Evolutionary conservation across 2,113 vertebrate species (phyloP), one percentile per base, ranked within the genome.

Genomic region (Scortum barcoo): DNA sequence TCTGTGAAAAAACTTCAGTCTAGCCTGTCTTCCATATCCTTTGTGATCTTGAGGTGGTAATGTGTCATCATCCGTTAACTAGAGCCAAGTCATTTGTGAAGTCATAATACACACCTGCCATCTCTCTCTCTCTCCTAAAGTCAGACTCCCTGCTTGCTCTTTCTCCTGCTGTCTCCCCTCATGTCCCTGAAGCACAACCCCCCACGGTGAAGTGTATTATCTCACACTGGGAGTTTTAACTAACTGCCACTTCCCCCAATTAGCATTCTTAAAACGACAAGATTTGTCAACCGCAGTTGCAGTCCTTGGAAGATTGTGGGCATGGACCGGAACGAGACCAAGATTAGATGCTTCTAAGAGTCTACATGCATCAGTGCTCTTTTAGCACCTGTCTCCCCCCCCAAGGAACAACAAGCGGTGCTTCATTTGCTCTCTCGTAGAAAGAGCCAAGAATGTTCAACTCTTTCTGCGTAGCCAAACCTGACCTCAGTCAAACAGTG

Each of bases 241-340:
- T 90, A 91, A 93, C 70, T 86, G 80, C 82, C 72, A 77, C 83
- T 84, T 81, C 30, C 67, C 62, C 85, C 85, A 87, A 86, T 91
- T 90, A 91, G 54, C 78, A 60, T 81, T 62, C 66, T 26, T 42
- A 50, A 86, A 84, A 81, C 11, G 56, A 72, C 69, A 71, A 65
- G 70, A 58, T 81, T 83, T 84, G 81, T 84, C 88, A 74, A 2
- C 67, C 74, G 20, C 72, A 60, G 69, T 76, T 60, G 73, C 51
- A 28, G 51, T n/a, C 16, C 60, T 57, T 20, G 36, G 56, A 78
- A 69, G 76, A 82, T 77, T 68, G 51, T 61, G 66, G 66, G 40
- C 56, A 26, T 2, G 53, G 69, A 50, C 74, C 53, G 63, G 56
- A 78, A 69, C 12, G 6, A 71, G 79, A 72, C 56, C 44, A 11